Base-by-base conservation (phyloP, 2,888 invertebrate genomes). In the Drosophila anomalata region DNA sequence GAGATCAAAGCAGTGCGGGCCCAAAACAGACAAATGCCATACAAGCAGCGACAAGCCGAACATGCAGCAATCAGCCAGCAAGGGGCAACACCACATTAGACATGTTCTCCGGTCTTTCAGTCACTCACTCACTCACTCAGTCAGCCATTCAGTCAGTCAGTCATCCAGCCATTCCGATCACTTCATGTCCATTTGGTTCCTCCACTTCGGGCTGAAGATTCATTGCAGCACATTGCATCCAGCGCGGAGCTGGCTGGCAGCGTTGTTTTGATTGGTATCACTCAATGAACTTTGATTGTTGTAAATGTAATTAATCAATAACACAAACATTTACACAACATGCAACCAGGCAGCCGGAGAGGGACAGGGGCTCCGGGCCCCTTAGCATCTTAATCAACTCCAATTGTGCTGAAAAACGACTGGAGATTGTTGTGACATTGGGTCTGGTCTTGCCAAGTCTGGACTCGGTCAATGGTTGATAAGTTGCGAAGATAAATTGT, bases 231-330 rank as follows among this genome's bases (percentile, higher is more conserved):
- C 46, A 39, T 51, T 68, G 84, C 62, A 79, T 24, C 53, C 54
- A 59, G 52, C 36, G 51, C 26, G 63, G 70, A 59, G 61, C 58
- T 76, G 68, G 79, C 22, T 24, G 22, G 22, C 22, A 24, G 22
- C 72, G 73, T 69, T 89, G 88, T 90, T 90, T 76, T 90, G 89
- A 90, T 90, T 82, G 87, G 75, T 76, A 89, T 87, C 88, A 84
- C 78, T 90, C 90, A 86, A 82, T 84, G 84, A 74, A 73, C 85
- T 84, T 75, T 77, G 88, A 87, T 84, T 85, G 81, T 76, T 85
- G 81, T 82, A 88, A 84, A 88, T 77, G 88, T 79, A 87, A 88
- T 88, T 88, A 88, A 85, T 85, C 85, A 85, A 88, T 87, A 82
- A 87, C 75, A 76, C 68, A 86, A 81, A 86, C 80, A 81, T 79